Evolutionary conservation across 2,888 invertebrate genomes (phyloP), one percentile per base, ranked within the genome.

Genomic region (Drosophila quinaria): DNA sequence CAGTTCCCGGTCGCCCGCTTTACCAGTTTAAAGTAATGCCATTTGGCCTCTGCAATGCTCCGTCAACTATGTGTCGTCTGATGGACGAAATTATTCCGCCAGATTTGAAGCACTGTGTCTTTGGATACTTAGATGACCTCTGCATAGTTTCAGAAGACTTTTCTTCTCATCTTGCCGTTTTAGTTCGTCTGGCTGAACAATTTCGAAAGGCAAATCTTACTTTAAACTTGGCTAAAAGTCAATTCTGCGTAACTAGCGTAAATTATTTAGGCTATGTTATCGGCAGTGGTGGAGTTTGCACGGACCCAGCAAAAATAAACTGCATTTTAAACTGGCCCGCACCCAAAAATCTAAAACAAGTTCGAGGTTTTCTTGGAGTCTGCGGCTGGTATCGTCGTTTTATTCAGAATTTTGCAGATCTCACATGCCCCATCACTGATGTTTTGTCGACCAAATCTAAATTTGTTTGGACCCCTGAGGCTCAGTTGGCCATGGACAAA

Each of bases 301-400:
- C 50, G 5, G 50, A 51, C 10, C 50, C 37, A 6, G 8, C 17
- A 1, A 37, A 51, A n/a, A 35, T 51, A 13, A n/a, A n/a, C 1
- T 37, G 22, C n/a, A 37, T 52, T 6, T 3, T 22, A 4, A 22
- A 15, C 6, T 52, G 39, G 39, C 52, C 52, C 0, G 0, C 52
- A 15, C 52, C 52, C 4, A 52, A 39, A n/a, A 39, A 25, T 9
- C 9, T 39, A 1, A 52, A 29, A 10, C 25, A 52, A 19, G 39
- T 52, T 25, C 10, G 37, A 25, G 52, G 22, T 4, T 52, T 52
- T 25, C 13, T 52, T 8, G 52, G 52, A 3, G 10, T 62, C 5
- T 46, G 52, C 17, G 54, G 52, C 10, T 61, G 44, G 52, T 61
- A 61, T 4, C 39, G 50, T 3, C 29, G 50, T 0, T 60, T 60